Percentiles rank a stretch among this genome's conserved stretches.
Conservation (phyloP, 2,113 vertebrate species). For the Kryptolebias marmoratus region DNA sequence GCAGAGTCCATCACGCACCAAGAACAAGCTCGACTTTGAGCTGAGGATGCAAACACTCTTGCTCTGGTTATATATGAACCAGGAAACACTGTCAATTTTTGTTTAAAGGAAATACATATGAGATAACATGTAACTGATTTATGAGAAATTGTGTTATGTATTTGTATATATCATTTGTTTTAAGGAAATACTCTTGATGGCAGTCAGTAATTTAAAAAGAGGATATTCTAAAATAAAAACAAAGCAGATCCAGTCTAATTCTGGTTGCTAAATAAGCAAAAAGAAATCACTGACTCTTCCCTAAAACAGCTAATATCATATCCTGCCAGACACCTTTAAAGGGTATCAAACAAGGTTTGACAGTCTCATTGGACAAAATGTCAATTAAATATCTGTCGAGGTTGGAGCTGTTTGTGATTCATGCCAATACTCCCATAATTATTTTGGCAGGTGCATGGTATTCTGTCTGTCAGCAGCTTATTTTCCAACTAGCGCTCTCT, state of each 20-base stretch:
- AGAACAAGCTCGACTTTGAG: too few species aligned
- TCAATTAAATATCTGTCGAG: slow-evolving; percentile 12
- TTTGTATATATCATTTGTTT: neutral
- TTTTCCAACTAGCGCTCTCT: slow-evolving; percentile 1
- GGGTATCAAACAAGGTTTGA: slow-evolving; percentile 13
- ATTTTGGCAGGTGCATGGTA: slow-evolving; percentile 35
- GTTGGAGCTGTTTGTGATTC: slow-evolving; percentile 15
- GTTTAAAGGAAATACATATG: neutral
- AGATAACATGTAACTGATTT: neutral
- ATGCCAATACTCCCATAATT: slow-evolving; percentile 24
- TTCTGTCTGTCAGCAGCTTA: slow-evolving; percentile 18
- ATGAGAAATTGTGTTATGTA: neutral
- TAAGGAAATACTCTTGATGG: neutral
- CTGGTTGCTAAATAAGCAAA: too few species aligned
- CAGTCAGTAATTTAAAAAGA: neutral
- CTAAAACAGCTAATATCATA: neutral
- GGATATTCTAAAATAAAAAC: neutral
- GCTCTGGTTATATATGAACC: too few species aligned
- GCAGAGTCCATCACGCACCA: too few species aligned
- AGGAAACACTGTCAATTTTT: too few species aligned
- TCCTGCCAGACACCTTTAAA: slow-evolving; percentile 11
- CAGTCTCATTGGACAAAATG: slow-evolving; percentile 22
- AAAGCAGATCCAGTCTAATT: neutral
- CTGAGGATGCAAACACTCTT: too few species aligned
- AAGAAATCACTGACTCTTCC: neutral